A percentile compares a stretch with the other conserved stretches of the same genome.
Evolutionary conservation across 2,888 invertebrate species (phyloP).

Genomic region (Tyria jacobaeae): DNA sequence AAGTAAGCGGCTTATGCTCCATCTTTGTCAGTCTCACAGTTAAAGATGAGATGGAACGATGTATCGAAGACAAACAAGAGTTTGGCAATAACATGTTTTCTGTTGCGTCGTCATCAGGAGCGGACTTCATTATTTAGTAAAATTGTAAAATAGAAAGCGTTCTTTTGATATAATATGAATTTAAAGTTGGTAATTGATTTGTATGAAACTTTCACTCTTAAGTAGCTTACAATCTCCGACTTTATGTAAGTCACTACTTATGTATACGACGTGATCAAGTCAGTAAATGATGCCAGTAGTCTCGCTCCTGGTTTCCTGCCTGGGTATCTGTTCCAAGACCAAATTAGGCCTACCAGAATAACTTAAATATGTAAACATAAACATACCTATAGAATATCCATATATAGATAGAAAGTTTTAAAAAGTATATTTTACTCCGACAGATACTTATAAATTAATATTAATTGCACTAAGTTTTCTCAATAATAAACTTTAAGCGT

Average conservation of each 20-base stretch:
- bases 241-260: not conserved
- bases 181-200: not conserved
- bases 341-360: not conserved
- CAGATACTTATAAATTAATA: not conserved
- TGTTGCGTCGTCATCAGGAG: constrained; percentile 20
- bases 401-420: no score
- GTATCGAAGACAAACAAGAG: constrained; percentile 40
- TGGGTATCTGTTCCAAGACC: no score
- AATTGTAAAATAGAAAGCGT: constrained; percentile 21
- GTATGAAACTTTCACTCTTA: constrained; percentile 20
- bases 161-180: not conserved
- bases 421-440: not conserved
- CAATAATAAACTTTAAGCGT: not conserved
- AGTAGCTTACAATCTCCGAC: constrained; percentile 6
- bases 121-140: constrained; percentile 16
- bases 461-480: not conserved
- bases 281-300: not conserved
- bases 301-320: not conserved
- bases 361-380: not conserved
- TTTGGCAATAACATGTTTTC: constrained; percentile 48
- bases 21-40: constrained; percentile 31
- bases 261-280: not conserved
- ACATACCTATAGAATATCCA: no score
- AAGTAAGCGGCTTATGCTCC: constrained; percentile 32
- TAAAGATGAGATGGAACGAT: constrained; percentile 28